Percentiles rank a stretch among this genome's conserved stretches.
Conservation (phyloP, 2,113 vertebrate genomes). For the Ia io region DNA sequence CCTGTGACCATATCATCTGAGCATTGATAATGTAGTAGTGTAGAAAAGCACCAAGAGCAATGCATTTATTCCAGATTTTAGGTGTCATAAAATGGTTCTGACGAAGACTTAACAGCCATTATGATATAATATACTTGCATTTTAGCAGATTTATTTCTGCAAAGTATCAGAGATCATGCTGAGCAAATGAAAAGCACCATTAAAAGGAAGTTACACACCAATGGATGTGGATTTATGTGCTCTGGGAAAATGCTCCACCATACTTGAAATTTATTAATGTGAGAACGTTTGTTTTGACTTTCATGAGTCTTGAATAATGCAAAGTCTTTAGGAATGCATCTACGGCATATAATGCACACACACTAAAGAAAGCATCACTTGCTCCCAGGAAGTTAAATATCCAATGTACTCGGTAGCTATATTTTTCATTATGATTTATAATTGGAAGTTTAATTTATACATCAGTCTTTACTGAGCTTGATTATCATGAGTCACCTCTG, state of each 20-base stretch:
- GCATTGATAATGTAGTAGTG: not conserved
- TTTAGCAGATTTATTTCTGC: not conserved
- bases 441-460: not conserved
- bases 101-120: not conserved
- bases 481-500: not conserved
- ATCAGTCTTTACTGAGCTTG: not conserved
- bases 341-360: not conserved
- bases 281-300: not conserved
- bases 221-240: not conserved
- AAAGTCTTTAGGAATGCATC: not conserved
- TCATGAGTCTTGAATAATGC: not conserved
- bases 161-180: not conserved
- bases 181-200: conserved; percentile 38
- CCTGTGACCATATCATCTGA: not conserved
- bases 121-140: not conserved
- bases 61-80: not conserved
- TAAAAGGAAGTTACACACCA: not conserved
- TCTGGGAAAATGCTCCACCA: not conserved
- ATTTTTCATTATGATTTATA: not conserved
- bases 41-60: not conserved
- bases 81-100: not conserved
- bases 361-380: not conserved
- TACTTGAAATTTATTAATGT: conserved; percentile 29
- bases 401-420: not conserved
- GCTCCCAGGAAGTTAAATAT: not conserved